Conservation (phyloP, 2,888 invertebrate genomes). For the Encarsia formosa region DNA sequence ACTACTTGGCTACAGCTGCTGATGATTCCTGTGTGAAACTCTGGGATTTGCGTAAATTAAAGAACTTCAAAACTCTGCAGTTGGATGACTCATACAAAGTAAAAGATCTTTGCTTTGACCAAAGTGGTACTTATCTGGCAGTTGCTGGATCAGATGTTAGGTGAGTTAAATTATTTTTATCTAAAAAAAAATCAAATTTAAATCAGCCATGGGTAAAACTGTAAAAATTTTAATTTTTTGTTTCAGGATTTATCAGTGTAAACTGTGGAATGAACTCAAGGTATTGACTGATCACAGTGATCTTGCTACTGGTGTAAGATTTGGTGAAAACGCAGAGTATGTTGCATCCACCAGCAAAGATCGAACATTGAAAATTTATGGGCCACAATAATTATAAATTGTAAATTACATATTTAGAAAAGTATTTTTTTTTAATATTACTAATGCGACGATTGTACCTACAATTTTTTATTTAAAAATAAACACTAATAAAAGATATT, state of each 20-base stretch:
- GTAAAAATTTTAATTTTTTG: not conserved
- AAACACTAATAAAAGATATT: no score
- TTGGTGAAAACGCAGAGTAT: conserved; percentile 92
- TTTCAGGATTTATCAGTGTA: conserved; percentile 84
- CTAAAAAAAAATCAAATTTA: not conserved
- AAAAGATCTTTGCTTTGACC: conserved; percentile 92
- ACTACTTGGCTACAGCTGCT: conserved; percentile 96
- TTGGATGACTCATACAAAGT: conserved; percentile 90
- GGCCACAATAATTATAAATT: conserved; percentile 40
- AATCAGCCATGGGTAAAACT: not conserved
- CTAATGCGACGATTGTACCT: no score
- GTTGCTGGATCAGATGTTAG: conserved; percentile 95
- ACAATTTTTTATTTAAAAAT: no score
- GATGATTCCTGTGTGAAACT: conserved; percentile 96
- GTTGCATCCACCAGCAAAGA: conserved; percentile 97
- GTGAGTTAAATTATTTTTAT: conserved; percentile 50
- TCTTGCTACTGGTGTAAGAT: conserved; percentile 91
- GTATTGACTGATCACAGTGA: conserved; percentile 96
- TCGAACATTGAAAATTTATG: conserved; percentile 91
- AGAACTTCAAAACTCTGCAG: conserved; percentile 96
- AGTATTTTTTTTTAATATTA: no score
- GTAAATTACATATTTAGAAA: conserved; percentile 20
- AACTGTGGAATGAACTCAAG: conserved; percentile 94
- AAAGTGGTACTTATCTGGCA: conserved; percentile 96
- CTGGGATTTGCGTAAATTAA: conserved; percentile 98